Percentiles rank a stretch among this genome's conserved stretches.
Conservation (phyloP, 1,140 invertebrate species). For the Aphaenogaster rudis region DNA sequence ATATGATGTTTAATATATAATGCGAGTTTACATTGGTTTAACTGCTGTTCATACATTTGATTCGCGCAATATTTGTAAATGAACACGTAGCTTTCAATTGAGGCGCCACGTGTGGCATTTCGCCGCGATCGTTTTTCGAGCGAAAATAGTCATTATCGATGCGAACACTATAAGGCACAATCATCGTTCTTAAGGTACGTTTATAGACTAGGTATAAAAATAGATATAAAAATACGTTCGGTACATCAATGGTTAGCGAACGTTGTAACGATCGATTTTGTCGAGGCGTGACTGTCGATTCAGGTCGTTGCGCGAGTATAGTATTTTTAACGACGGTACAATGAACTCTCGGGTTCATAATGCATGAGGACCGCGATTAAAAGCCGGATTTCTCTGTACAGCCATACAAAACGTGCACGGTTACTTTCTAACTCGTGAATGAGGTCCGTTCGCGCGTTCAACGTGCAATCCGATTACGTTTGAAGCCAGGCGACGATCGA, state of each 20-base stretch:
- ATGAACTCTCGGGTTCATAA: conserved; percentile 47
- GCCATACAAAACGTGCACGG: conserved; percentile 13
- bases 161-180: not conserved
- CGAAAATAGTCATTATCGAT: conserved; percentile 18
- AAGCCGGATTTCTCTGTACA: conserved; percentile 7
- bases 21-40: conserved; percentile 6
- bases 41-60: not conserved
- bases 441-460: conserved; percentile 4
- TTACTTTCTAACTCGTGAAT: conserved; percentile 35
- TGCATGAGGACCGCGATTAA: conserved; percentile 33
- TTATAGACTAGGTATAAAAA: conserved; percentile 38
- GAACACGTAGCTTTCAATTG: conserved; percentile 11
- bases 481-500: conserved; percentile 38
- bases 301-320: conserved; percentile 53
- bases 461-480: conserved; percentile 52
- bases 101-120: conserved; percentile 5
- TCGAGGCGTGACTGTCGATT: conserved; percentile 45
- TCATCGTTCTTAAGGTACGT: not conserved
- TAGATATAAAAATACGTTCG: conserved; percentile 53
- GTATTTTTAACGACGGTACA: conserved; percentile 61
- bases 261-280: conserved; percentile 42
- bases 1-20: conserved; percentile 12
- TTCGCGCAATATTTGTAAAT: not conserved
- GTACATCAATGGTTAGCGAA: conserved; percentile 51
- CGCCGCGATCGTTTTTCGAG: not conserved